Conservation (phyloP, 2,797 vertebrate species). For the Nasua narica region DNA sequence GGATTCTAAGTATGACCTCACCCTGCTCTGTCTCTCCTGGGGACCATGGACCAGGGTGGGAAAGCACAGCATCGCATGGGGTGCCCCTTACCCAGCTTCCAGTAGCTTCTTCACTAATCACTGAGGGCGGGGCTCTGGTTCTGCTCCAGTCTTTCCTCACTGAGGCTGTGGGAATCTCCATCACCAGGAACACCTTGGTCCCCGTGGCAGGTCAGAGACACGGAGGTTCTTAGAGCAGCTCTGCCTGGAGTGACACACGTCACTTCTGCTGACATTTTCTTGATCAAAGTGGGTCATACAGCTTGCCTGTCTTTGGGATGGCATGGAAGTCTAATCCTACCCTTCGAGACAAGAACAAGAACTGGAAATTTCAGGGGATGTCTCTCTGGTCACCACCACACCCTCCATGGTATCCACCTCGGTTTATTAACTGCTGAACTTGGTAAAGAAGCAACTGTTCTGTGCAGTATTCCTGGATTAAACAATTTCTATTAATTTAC, state of each 20-base stretch:
- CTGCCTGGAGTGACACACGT: background rate
- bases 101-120: background rate
- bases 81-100: background rate
- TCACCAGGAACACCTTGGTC: background rate
- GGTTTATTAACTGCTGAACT: background rate
- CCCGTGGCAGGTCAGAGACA: background rate
- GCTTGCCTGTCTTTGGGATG: background rate
- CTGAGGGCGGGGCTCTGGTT: background rate
- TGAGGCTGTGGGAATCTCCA: background rate
- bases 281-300: background rate
- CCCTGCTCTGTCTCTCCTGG: background rate
- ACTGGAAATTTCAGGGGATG: background rate
- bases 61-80: background rate
- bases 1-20: background rate
- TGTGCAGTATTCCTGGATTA: background rate
- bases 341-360: background rate
- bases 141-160: background rate
- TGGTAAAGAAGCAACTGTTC: background rate
- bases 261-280: background rate
- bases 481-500: background rate
- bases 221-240: background rate
- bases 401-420: background rate
- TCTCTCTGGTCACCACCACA: background rate
- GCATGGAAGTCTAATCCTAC: background rate
- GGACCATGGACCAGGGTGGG: background rate